Evolutionary conservation across 2,888 invertebrate species (phyloP).

Genomic region (Caenorhabditis sulstoni): DNA sequence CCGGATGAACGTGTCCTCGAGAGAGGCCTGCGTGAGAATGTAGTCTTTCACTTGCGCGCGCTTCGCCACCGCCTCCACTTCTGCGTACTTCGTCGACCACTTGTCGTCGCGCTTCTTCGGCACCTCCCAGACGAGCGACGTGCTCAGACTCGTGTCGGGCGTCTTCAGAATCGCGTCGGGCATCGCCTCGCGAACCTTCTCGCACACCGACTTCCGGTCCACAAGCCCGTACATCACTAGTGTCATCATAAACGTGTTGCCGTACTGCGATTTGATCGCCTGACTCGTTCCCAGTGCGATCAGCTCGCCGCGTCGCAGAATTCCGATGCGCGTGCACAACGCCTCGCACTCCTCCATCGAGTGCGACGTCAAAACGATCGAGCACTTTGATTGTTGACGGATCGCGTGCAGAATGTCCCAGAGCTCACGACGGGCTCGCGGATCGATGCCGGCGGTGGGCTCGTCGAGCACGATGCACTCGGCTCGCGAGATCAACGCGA

Average conservation of each 20-base stretch:
- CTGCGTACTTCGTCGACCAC: conserved; percentile 30
- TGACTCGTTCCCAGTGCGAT: conserved; percentile 51
- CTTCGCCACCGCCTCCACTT: conserved; percentile 25
- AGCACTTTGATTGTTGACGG: conserved; percentile 11
- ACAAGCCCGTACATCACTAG: conserved; percentile 4
- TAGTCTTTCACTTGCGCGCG: conserved; percentile 18
- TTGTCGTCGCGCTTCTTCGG: neutral
- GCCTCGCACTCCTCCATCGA: conserved; percentile 80
- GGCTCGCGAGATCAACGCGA: conserved; percentile 87
- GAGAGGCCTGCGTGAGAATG: conserved; percentile 33
- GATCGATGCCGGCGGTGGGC: conserved; percentile 83
- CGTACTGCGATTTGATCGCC: conserved; percentile 38
- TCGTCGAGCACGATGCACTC: conserved; percentile 85
- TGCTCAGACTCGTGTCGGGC: conserved; percentile 19
- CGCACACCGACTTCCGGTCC: conserved; percentile 6
- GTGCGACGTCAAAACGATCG: conserved; percentile 82
- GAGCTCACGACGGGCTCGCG: conserved; percentile 80
- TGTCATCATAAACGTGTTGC: conserved; percentile 31
- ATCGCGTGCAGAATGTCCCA: conserved; percentile 34
- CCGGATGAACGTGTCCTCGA: conserved; percentile 45
- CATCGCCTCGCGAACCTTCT: conserved; percentile 1
- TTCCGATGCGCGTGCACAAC: conserved; percentile 77
- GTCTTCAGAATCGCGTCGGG: conserved; percentile 27
- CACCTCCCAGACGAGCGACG: conserved; percentile 37
- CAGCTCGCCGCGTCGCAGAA: conserved; percentile 74